Conservation (phyloP, 2,888 invertebrate genomes). For the Ypsolopha scabrella region DNA sequence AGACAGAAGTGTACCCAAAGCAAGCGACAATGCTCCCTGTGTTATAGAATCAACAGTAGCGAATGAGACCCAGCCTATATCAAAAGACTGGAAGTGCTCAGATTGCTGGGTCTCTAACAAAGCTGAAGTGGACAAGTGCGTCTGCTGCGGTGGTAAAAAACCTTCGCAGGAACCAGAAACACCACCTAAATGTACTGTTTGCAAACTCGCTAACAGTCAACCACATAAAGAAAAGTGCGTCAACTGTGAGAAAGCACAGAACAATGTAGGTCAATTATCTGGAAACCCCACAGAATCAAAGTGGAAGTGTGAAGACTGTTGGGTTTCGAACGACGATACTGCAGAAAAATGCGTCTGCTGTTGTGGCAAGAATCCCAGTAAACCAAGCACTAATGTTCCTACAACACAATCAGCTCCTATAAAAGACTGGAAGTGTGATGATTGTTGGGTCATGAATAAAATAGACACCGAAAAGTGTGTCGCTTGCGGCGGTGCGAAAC, state of each 20-base stretch:
- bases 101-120: slow-evolving; percentile 38
- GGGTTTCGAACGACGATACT: slow-evolving; percentile 30
- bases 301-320: slow-evolving; percentile 39
- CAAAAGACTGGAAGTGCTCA: slow-evolving; percentile 28
- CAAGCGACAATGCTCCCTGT: slow-evolving; percentile 11
- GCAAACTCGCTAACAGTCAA: slow-evolving; percentile 23
- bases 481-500: slow-evolving; percentile 24
- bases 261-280: slow-evolving; percentile 11
- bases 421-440: slow-evolving; percentile 32
- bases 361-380: slow-evolving; percentile 20
- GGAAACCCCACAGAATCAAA: slow-evolving; percentile 14
- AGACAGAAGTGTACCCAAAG: slow-evolving; percentile 24
- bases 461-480: slow-evolving; percentile 27
- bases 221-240: slow-evolving; percentile 23
- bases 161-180: slow-evolving; percentile 10
- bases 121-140: slow-evolving; percentile 26
- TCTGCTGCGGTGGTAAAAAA: slow-evolving; percentile 30
- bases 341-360: slow-evolving; percentile 37
- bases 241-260: slow-evolving; percentile 24
- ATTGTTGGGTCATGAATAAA: slow-evolving; percentile 38
- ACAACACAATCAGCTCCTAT: background rate
- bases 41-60: background rate
- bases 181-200: slow-evolving; percentile 21
- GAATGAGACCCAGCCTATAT: slow-evolving; percentile 6
- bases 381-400: background rate